Evolutionary conservation across 2,888 invertebrate genomes (phyloP).

Genomic region (Agriopis aurantiaria): DNA sequence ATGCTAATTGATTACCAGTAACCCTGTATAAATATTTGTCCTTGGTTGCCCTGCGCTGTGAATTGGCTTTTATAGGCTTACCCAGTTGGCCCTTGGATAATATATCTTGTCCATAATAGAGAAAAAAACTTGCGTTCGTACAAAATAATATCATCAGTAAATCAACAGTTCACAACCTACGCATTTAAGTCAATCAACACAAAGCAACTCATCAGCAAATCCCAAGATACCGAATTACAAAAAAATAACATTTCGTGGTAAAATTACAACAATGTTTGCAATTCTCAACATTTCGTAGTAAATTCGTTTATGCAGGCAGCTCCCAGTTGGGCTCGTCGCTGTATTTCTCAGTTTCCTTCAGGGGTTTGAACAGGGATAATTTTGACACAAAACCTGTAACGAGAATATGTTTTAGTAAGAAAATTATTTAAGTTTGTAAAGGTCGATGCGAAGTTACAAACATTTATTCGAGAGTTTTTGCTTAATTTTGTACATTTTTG

Average conservation of each 20-base stretch:
- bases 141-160: constrained; percentile 2
- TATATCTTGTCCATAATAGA: too few relatives aligned
- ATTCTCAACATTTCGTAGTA: constrained; percentile 30
- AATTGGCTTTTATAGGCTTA: too few relatives aligned
- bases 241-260: constrained; percentile 20
- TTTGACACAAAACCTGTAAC: constrained; percentile 82
- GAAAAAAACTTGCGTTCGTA: too few relatives aligned
- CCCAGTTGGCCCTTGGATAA: too few relatives aligned
- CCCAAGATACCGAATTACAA: constrained; percentile 5
- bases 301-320: constrained; percentile 75
- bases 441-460: neutral
- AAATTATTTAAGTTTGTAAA: neutral
- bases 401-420: constrained; percentile 11
- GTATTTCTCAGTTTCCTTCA: constrained; percentile 86
- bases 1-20: too few relatives aligned
- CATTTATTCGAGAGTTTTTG: neutral
- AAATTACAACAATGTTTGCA: constrained; percentile 20
- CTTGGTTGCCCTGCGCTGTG: too few relatives aligned
- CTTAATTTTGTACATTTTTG: neutral
- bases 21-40: too few relatives aligned
- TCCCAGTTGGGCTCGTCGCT: constrained; percentile 89
- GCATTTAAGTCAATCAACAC: neutral
- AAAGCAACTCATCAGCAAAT: constrained; percentile 4
- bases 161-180: constrained; percentile 3
- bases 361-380: constrained; percentile 71